A percentile compares a stretch with the other conserved stretches of the same genome.
Conservation (phyloP, 2,888 invertebrate species). For the Netelia fuscicornis region DNA sequence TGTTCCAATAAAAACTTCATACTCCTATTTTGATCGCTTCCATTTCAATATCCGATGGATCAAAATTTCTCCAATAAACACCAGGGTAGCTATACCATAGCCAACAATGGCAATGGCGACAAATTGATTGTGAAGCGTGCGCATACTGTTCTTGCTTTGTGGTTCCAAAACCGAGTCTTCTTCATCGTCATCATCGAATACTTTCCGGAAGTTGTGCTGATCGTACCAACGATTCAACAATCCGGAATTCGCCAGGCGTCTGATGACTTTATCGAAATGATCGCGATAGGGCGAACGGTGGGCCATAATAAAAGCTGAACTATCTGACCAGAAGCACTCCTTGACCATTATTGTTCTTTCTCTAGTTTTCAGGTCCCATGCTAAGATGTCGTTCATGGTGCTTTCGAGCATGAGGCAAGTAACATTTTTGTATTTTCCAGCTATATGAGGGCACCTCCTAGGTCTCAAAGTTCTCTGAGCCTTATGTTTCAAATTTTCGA, state of each 20-base stretch:
- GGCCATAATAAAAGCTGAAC: conserved; percentile 35
- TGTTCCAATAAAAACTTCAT: no score
- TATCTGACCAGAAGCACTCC: conserved; percentile 59
- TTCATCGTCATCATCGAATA: not conserved
- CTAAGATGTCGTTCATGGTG: conserved; percentile 1
- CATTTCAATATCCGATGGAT: conserved; percentile 7
- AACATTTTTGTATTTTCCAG: conserved; percentile 31
- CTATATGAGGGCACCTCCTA: not conserved
- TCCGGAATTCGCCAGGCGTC: conserved; percentile 17
- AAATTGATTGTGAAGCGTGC: conserved; percentile 31
- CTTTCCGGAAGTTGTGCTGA: no score
- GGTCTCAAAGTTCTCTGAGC: not conserved
- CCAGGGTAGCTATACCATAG: conserved; percentile 13
- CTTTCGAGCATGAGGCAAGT: conserved; percentile 45
- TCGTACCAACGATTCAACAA: conserved; percentile 10
- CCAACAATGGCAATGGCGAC: conserved; percentile 30
- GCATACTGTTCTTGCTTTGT: not conserved
- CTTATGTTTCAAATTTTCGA: conserved; percentile 37
- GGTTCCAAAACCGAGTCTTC: not conserved
- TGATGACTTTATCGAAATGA: conserved; percentile 43
- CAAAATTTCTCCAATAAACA: conserved; percentile 51
- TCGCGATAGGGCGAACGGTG: conserved; percentile 60
- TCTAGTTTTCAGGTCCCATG: not conserved
- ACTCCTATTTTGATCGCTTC: not conserved
- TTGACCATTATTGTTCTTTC: not conserved